Base-by-base conservation (phyloP, 1,140 invertebrate species). In the Micrasema minimum region DNA sequence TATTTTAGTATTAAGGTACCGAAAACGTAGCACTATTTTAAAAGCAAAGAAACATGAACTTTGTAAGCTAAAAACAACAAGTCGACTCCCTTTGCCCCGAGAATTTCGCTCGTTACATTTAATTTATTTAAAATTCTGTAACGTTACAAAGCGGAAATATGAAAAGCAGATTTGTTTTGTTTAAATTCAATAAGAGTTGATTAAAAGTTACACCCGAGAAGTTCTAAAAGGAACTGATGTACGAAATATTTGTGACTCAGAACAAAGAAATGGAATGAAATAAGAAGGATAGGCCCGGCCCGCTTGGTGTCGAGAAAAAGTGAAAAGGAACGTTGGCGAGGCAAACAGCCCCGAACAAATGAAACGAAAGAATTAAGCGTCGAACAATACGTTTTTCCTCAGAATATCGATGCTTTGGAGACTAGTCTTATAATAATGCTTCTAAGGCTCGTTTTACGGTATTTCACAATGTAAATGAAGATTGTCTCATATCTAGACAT, bases 171-270 rank as follows among this genome's bases (percentile, higher is more conserved):
- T n/a, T 26, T 9, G 20, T 12, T 26, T 22, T 26, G 1, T 53
- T 53, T 35, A 31, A 51, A 51, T 51, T 51, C 48, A 51, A 53
- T 53, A 53, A 53, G 10, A 53, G 50, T 53, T 53, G 50, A 53
- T 53, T 53, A 53, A 53, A n/a, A 22, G 50, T 22, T 31, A 31
- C 18, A 22, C 50, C 50, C 50, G 50, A n/a, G 9, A 31, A 22
- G 20, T 20, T 48, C 7, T 16, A 16, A 48, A 48, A 48, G 26
- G 23, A 9, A 59, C 38, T 26, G 26, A 41, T 59, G 12, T 20
- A 41, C 20, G 38, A 59, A 20, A 59, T 59, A 59, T 38, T 41
- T 59, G 35, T 41, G 38, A 18, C 55, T 59, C 55, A 38, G 35
- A 59, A 59, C 55, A 59, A 59, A 59, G 55, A 41, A 41, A 59